A percentile compares a stretch with the other conserved stretches of the same genome.
phyloP scores from a whole-genome alignment of 2,888 invertebrate genomes.

The Dryadula phaetusa region DNA sequence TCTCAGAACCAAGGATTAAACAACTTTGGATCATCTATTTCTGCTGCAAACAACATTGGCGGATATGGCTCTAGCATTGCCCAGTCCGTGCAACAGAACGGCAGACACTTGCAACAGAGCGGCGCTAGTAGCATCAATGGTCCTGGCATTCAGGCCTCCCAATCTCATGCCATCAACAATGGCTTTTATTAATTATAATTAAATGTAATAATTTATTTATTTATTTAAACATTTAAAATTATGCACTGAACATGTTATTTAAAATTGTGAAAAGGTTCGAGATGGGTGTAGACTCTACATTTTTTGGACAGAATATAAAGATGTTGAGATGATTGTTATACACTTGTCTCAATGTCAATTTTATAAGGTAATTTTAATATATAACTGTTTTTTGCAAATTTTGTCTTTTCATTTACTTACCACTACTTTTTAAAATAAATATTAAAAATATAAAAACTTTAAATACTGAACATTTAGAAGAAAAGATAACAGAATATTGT shows the following conservation, averaged over 20 bases:
- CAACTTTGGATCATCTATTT: slow-evolving; percentile 57
- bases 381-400: not conserved
- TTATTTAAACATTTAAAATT: slow-evolving; percentile 21
- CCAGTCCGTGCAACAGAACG: slow-evolving; percentile 62
- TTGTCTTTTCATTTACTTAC: not conserved
- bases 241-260: not conserved
- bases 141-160: slow-evolving; percentile 66
- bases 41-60: slow-evolving; percentile 62
- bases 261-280: not conserved
- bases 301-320: slow-evolving; percentile 46
- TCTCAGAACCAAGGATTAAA: slow-evolving; percentile 56
- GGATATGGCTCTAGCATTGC: slow-evolving; percentile 63
- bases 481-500: too few species aligned
- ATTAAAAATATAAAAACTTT: not conserved
- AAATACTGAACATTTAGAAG: too few species aligned
- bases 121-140: slow-evolving; percentile 67
- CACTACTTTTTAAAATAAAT: not conserved
- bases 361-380: slow-evolving; percentile 7
- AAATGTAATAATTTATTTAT: slow-evolving; percentile 21
- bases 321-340: slow-evolving; percentile 65
- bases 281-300: not conserved
- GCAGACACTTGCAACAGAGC: slow-evolving; percentile 57
- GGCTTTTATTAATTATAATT: slow-evolving; percentile 56
- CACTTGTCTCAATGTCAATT: slow-evolving; percentile 70
- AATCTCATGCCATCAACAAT: slow-evolving; percentile 62